phyloP scores from a whole-genome alignment of 2,797 vertebrate genomes.

The Catamblyrhynchus diadema region DNA sequence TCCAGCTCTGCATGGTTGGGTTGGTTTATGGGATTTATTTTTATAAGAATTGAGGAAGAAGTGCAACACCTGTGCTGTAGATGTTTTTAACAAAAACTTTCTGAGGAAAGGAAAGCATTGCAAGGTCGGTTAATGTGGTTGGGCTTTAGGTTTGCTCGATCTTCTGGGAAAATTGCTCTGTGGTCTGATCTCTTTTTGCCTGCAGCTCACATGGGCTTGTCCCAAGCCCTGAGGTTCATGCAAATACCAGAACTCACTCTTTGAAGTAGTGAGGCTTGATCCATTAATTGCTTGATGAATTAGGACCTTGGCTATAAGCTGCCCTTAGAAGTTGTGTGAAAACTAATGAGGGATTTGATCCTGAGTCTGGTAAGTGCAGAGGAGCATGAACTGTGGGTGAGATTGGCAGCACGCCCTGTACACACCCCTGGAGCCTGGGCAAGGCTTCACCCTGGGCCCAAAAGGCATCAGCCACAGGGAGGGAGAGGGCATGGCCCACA shows the following conservation, averaged over 20 bases:
- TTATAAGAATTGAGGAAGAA: neutral
- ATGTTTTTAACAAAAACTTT: neutral
- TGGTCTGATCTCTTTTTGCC: slow-evolving; percentile 16
- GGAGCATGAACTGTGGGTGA: rapidly evolving
- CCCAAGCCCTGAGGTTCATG: neutral
- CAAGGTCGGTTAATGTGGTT: neutral
- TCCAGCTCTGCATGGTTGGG: neutral
- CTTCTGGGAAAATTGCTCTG: slow-evolving; percentile 14
- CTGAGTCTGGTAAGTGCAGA: neutral
- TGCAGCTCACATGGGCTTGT: neutral
- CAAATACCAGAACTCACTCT: neutral
- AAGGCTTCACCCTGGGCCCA: neutral
- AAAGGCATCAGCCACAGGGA: neutral
- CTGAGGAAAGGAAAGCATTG: neutral
- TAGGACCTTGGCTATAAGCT: neutral
- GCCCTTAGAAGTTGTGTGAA: neutral
- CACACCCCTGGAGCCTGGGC: neutral
- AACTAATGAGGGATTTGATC: neutral
- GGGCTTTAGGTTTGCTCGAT: neutral
- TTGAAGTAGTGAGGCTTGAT: slow-evolving; percentile 13
- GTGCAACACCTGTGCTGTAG: neutral
- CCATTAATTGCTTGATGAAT: slow-evolving; percentile 27
- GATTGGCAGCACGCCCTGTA: neutral
- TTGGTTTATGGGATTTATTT: neutral
- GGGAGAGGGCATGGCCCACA: neutral